Base-by-base conservation (phyloP, 2,888 invertebrate species). In the Asteroscopus sphinx region DNA sequence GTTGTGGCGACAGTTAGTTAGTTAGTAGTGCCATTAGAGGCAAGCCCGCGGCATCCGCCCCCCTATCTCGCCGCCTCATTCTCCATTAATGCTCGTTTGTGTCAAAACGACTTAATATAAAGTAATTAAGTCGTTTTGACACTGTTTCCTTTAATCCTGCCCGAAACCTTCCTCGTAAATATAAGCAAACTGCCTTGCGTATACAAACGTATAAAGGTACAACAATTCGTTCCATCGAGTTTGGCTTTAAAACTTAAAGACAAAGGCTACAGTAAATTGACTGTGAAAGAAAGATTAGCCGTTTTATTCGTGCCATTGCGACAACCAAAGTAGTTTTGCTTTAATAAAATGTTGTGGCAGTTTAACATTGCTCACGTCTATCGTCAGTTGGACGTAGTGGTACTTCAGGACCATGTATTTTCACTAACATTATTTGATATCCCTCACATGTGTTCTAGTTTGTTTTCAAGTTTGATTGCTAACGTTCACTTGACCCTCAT, bases 101-200 rank as follows among this genome's bases (percentile, higher is more conserved):
- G 86, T 89, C 88, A 88, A 89, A 91, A 91, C 83, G 86, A 86
- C 87, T 90, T 90, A 89, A 91, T 91, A 89, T 87, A 85, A 83
- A 85, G 76, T 83, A 81, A 82, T 83, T 85, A 86, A 87, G 87
- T 86, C 83, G 73, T 83, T 85, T 80, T 79, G 80, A 81, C 81
- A 79, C 81, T 80, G 77, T 77, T 82, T 80, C 80, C 80, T 82
- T 82, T 83, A 85, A 87, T 85, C 77, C 79, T 75, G 56, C 75
- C 72, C 68, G 77, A 78, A 81, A 75, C 72, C 68, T 52, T 57
- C 44, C 26, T 55, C 63, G 51, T 74, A 67, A 76, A 73, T 73
- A 70, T 28, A 63, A 64, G 61, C 55, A 59, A 70, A 74, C 65
- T 66, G 56, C 53, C 51, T 64, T 41, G 51, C 45, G 52, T 69